phyloP scores from a whole-genome alignment of 2,888 invertebrate genomes.

The Ramazzottius varieornatus region DNA sequence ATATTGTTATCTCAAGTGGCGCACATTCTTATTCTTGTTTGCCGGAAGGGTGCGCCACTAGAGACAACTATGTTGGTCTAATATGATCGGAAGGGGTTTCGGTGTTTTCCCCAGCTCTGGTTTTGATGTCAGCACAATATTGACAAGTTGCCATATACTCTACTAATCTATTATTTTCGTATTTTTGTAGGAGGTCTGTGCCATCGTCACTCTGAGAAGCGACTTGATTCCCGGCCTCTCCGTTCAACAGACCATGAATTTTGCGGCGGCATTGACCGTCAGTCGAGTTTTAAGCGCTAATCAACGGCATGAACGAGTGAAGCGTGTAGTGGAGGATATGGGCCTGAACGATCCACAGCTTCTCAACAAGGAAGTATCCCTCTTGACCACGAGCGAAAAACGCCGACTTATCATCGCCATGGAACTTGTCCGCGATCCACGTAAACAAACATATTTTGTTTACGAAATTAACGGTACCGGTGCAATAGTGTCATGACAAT shows the following conservation, averaged over 20 bases:
- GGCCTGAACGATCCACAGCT: slow-evolving; percentile 14
- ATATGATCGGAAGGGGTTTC: too few relatives aligned
- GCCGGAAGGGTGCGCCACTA: too few relatives aligned
- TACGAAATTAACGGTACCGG: too few relatives aligned
- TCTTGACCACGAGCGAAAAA: slow-evolving; percentile 62
- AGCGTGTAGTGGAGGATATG: slow-evolving; percentile 48
- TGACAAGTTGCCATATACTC: too few relatives aligned
- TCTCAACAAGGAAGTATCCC: slow-evolving; percentile 38
- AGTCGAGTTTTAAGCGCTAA: slow-evolving; percentile 10
- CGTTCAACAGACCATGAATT: slow-evolving; percentile 39
- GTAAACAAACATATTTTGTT: slow-evolving; percentile 29
- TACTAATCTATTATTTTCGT: neutral
- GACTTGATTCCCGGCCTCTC: slow-evolving; percentile 56
- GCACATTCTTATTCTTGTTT: too few relatives aligned
- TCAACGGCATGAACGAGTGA: slow-evolving; percentile 24
- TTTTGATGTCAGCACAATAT: too few relatives aligned
- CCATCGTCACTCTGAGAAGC: slow-evolving; percentile 4
- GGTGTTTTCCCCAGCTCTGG: too few relatives aligned
- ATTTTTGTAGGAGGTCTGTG: neutral
- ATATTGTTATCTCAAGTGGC: too few relatives aligned
- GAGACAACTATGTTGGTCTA: too few relatives aligned
- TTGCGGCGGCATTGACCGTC: slow-evolving; percentile 14
- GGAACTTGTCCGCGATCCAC: slow-evolving; percentile 73
- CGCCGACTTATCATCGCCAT: slow-evolving; percentile 65
- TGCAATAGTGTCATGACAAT: too few relatives aligned